Evolutionary conservation across 1,140 invertebrate genomes (phyloP).

Genomic region (Pogonomyrmex californicus): DNA sequence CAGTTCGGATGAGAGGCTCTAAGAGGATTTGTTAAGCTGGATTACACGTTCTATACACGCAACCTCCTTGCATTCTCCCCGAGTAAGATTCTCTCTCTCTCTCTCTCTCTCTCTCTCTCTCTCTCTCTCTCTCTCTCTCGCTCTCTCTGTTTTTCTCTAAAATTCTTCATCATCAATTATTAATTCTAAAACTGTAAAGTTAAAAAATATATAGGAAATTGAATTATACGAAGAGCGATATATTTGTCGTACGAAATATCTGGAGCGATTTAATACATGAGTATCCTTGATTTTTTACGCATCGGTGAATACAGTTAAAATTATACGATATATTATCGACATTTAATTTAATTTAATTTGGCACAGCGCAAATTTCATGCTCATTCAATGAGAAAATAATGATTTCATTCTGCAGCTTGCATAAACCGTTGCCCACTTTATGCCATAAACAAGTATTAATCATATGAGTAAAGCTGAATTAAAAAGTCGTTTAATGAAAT

Average conservation of each 20-base stretch:
- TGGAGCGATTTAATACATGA: slow-evolving; percentile 19
- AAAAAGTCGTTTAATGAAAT: slow-evolving; percentile 38
- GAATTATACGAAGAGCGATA: not conserved
- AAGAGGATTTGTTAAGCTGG: slow-evolving; percentile 59
- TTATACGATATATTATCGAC: slow-evolving; percentile 47
- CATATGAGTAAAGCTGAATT: slow-evolving; percentile 46
- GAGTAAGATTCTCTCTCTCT: not conserved
- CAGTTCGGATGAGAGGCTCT: slow-evolving; percentile 24
- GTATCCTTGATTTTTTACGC: slow-evolving; percentile 56
- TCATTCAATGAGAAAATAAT: slow-evolving; percentile 61
- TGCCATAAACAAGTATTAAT: slow-evolving; percentile 57
- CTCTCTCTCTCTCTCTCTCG: not conserved
- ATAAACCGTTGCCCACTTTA: slow-evolving; percentile 44
- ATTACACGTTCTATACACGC: slow-evolving; percentile 52
- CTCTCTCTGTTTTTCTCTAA: not conserved
- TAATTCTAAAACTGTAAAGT: slow-evolving; percentile 23
- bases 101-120: not conserved
- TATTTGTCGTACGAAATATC: slow-evolving; percentile 19
- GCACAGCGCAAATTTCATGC: slow-evolving; percentile 44
- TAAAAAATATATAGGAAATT: slow-evolving; percentile 10
- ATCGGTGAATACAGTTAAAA: slow-evolving; percentile 49
- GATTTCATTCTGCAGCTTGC: slow-evolving; percentile 43
- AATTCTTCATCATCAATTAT: slow-evolving; percentile 20
- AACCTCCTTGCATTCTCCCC: slow-evolving; percentile 20
- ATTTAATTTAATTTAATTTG: slow-evolving; percentile 61